These are phyloP conservation scores for Dolichotis patagonum DNA, from an alignment of 2,113 vertebrate genomes.

Conservation along the genomic window DNA sequence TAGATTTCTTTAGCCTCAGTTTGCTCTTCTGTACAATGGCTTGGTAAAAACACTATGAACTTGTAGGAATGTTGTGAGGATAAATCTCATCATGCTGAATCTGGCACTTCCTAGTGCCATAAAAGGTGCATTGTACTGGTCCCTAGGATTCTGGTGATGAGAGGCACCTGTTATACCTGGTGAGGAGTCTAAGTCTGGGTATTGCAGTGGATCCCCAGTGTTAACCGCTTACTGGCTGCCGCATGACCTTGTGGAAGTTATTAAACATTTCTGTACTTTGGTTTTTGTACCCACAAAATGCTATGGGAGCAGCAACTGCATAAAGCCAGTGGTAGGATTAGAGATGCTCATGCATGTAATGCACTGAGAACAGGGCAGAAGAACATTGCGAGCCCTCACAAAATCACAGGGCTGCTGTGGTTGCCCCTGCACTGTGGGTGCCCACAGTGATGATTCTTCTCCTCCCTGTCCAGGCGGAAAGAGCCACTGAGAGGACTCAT, in stretches of 20 bases:
- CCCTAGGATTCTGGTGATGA: neutral
- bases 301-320: neutral
- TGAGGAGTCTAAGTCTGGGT: neutral
- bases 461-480: neutral
- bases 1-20: neutral
- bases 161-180: neutral
- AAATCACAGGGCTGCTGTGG: neutral
- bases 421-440: neutral
- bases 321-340: neutral
- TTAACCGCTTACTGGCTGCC: neutral
- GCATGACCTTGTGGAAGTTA: neutral
- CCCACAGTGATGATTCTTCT: neutral
- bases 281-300: conserved; percentile 24
- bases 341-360: neutral
- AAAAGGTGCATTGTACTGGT: neutral
- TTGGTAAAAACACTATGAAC: neutral
- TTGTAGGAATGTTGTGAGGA: neutral
- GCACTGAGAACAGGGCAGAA: neutral
- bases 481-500: neutral
- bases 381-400: neutral
- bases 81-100: neutral
- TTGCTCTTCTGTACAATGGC: neutral
- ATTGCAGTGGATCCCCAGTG: neutral
- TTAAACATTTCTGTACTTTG: neutral
- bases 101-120: neutral